phyloP scores from a whole-genome alignment of 2,888 invertebrate species.

The Phyllotreta cruciferae region DNA sequence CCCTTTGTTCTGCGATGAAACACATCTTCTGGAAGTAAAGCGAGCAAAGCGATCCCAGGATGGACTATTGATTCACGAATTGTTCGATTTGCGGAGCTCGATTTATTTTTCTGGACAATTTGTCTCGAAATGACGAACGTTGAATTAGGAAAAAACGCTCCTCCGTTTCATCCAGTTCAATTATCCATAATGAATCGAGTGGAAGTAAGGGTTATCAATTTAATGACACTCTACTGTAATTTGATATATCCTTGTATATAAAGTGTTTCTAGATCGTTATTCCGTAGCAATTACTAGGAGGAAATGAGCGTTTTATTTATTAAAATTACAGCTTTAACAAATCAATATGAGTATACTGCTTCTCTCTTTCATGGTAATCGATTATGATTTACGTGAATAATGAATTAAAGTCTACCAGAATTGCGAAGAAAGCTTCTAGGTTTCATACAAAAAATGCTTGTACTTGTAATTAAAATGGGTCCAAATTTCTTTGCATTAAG shows the following conservation, averaged over 20 bases:
- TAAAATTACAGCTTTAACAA: slow-evolving; percentile 9
- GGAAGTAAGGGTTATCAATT: slow-evolving; percentile 17
- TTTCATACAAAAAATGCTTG: no score
- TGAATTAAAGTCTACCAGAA: no score
- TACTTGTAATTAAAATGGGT: no score
- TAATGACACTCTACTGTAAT: slow-evolving; percentile 12
- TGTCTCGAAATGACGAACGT: slow-evolving; percentile 9
- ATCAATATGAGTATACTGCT: background rate
- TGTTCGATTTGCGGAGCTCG: background rate
- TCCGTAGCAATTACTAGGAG: background rate
- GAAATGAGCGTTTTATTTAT: slow-evolving; percentile 11
- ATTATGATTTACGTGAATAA: no score
- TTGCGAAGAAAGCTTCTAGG: no score
- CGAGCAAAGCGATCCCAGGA: no score
- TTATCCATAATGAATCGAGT: slow-evolving; percentile 16
- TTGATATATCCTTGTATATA: slow-evolving; percentile 9
- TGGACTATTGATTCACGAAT: no score
- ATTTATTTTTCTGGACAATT: slow-evolving; percentile 16
- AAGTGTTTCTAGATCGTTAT: slow-evolving; percentile 7
- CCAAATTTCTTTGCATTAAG: no score
- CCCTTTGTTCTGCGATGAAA: background rate
- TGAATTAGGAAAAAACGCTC: background rate
- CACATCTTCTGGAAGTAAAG: no score
- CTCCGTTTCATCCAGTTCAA: slow-evolving; percentile 5
- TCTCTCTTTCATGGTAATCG: no score